These are phyloP conservation scores for Daphoenositta chrysoptera DNA, from an alignment of 2,113 vertebrate species.

Conservation along the genomic window DNA sequence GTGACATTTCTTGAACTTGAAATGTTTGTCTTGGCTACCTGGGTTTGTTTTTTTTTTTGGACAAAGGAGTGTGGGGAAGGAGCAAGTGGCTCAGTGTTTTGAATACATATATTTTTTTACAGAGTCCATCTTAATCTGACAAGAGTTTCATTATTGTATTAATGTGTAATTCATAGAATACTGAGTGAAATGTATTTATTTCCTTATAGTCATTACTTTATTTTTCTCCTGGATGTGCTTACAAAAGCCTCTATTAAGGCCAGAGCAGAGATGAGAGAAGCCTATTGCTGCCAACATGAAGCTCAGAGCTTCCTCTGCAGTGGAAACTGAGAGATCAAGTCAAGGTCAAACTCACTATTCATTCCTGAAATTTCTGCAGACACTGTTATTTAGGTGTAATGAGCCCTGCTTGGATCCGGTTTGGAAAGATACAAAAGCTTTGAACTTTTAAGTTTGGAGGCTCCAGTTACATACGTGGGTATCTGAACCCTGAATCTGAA, in stretches of 20 bases:
- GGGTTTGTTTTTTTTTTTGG: background rate
- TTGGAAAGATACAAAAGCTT: slow-evolving; percentile 38
- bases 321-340: slow-evolving; percentile 35
- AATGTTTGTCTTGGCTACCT: background rate
- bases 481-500: slow-evolving; percentile 45
- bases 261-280: background rate
- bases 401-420: slow-evolving; percentile 43
- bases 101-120: background rate
- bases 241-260: background rate
- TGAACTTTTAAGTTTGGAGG: slow-evolving; percentile 9
- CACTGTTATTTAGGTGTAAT: slow-evolving; percentile 54
- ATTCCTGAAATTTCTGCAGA: slow-evolving; percentile 62
- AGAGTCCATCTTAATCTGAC: background rate
- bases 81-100: background rate
- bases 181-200: background rate
- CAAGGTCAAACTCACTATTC: slow-evolving; percentile 55
- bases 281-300: background rate
- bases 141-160: background rate
- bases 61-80: background rate
- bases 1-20: background rate
- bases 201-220: background rate
- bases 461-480: slow-evolving; percentile 9
- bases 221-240: background rate
- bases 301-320: slow-evolving; percentile 50
- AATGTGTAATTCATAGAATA: background rate